Base-by-base conservation (phyloP, 2,113 vertebrate genomes). In the Pagrus major region DNA sequence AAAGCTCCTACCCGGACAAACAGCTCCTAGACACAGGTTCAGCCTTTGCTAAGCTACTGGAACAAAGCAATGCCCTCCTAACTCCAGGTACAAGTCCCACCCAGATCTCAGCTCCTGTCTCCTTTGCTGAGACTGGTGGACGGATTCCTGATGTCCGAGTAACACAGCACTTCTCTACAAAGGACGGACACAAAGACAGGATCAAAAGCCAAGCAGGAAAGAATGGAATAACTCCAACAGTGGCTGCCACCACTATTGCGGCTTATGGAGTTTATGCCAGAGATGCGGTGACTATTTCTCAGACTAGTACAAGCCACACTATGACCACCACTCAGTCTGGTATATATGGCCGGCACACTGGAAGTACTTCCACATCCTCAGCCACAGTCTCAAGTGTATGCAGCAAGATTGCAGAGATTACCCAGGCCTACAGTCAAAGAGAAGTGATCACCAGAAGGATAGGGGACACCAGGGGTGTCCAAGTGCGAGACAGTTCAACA, bases 31-130 rank as follows among this genome's bases (percentile, higher is more conserved):
- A 99, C 6, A 96, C 97, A 0, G 96, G 97, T 68, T 97, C 97
- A 4, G 97, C 97, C 0, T 97, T 99, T 85, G 91, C 94, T 61
- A 96, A 96, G 74, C 84, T 96, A 16, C 82, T 95, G 23, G 95
- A 96, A 68, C 94, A 96, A 83, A 96, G 93, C 81, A 95, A 94
- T 81, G 92, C 94, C 71, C 92, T 95, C 7, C 51, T 96, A 20
- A 99, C 98, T 59, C 98, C 98, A 1, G 98, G 98, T 2, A 99
- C 98, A 58, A 99, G 98, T 47, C 98, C 98, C 54, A 99, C 98
- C 0, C 98, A 99, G 89, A 93, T 97, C 0, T 96, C 96, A 0
- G 97, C 98, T 54, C 98, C 98, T 0, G 95, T 98, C 55, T 97
- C 97, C 33, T 99, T 99, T 69, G 92, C 91, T 46, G 94, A 95